A percentile compares a stretch with the other conserved stretches of the same genome.
Conservation (phyloP, 2,113 vertebrate species). For the Bos taurus region DNA sequence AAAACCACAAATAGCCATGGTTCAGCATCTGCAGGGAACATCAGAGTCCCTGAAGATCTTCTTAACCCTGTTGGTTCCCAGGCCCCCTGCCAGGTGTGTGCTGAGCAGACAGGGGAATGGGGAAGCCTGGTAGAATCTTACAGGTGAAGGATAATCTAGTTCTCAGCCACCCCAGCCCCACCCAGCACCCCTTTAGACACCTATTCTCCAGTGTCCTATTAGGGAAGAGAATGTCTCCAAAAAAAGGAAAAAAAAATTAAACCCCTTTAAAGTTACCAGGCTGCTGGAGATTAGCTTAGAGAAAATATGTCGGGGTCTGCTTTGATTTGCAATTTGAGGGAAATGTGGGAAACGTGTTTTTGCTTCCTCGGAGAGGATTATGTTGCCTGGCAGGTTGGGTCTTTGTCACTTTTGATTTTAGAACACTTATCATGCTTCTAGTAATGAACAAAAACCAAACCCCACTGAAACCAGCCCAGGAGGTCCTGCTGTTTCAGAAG, state of each 20-base stretch:
- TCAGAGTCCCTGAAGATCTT: not conserved
- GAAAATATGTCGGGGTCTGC: not conserved
- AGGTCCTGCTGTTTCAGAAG: not conserved
- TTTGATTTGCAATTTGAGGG: slow-evolving; percentile 37
- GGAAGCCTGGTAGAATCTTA: not conserved
- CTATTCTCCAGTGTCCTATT: not conserved
- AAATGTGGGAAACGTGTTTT: slow-evolving; percentile 3
- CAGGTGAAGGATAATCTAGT: not conserved
- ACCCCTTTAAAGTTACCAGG: slow-evolving; percentile 1
- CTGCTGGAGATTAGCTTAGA: slow-evolving; percentile 25
- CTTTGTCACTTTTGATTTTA: slow-evolving; percentile 60
- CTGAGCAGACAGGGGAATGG: not conserved
- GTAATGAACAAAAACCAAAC: not conserved
- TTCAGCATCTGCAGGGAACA: not conserved
- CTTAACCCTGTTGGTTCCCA: not conserved
- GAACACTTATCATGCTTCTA: slow-evolving; percentile 28
- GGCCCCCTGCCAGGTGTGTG: not conserved
- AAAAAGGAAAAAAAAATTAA: not conserved
- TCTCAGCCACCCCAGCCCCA: not conserved
- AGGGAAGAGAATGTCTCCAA: not conserved
- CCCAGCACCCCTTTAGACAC: not conserved
- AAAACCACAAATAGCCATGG: not conserved
- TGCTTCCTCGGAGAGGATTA: not conserved
- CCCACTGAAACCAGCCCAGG: not conserved
- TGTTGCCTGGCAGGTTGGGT: not conserved